Percentiles rank a stretch among this genome's conserved stretches.
Conservation (phyloP, 2,888 invertebrate genomes). For the Plusia festucae region DNA sequence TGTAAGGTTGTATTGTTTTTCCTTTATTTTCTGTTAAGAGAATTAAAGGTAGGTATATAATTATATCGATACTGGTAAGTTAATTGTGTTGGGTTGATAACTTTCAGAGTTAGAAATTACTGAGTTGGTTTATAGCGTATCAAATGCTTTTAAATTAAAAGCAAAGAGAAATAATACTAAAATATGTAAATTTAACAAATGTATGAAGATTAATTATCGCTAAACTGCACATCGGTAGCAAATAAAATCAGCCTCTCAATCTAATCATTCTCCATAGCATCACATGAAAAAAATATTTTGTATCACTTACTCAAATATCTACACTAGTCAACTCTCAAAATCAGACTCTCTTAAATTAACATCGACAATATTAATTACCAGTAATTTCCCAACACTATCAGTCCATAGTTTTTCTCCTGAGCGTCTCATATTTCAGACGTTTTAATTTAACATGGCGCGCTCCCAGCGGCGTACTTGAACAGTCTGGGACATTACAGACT, state of each 20-base stretch:
- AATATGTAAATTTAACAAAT: too few species aligned
- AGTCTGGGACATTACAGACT: constrained; percentile 85
- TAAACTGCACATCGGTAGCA: too few species aligned
- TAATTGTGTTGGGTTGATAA: constrained; percentile 6
- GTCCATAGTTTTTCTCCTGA: constrained; percentile 71
- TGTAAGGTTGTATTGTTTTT: constrained; percentile 30
- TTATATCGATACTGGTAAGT: constrained; percentile 20
- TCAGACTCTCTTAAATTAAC: not conserved
- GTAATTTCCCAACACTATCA: constrained; percentile 36
- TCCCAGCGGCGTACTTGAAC: constrained; percentile 83
- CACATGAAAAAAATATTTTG: too few species aligned
- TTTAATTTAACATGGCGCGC: constrained; percentile 76
- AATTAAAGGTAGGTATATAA: constrained; percentile 23
- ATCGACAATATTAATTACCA: constrained; percentile 40
- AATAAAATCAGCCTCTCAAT: too few species aligned
- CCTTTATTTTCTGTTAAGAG: constrained; percentile 26
- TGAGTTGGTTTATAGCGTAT: too few species aligned
- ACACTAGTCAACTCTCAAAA: not conserved
- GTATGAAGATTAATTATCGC: too few species aligned
- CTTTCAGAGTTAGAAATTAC: too few species aligned
- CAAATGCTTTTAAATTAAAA: too few species aligned
- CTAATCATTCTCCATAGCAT: too few species aligned
- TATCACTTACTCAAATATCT: not conserved
- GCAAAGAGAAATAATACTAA: too few species aligned
- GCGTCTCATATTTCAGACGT: constrained; percentile 77